These are phyloP conservation scores for Hiodon alosoides DNA, from an alignment of 2,113 vertebrate species.

Conservation along the genomic window DNA sequence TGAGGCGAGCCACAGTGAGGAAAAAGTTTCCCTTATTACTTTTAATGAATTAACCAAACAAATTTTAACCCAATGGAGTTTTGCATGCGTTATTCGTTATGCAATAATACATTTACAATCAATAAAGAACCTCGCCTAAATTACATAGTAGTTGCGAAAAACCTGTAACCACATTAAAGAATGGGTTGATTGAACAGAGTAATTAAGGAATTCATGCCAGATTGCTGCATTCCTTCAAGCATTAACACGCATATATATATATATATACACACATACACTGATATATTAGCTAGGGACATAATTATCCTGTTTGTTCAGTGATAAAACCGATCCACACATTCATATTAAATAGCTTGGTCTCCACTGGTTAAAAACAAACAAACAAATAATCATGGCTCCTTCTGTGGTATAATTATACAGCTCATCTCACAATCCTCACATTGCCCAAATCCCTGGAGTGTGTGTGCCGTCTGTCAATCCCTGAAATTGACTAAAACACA, in stretches of 20 bases:
- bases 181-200: conserved; percentile 40
- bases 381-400: conserved; percentile 40
- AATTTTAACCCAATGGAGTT: too few relatives aligned
- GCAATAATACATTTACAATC: too few relatives aligned
- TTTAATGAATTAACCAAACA: too few relatives aligned
- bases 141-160: too few relatives aligned
- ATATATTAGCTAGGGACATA: conserved; percentile 69
- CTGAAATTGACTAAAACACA: not conserved
- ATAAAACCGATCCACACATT: conserved; percentile 49
- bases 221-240: conserved; percentile 37
- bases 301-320: conserved; percentile 69
- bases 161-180: conserved; percentile 28
- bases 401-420: conserved; percentile 58
- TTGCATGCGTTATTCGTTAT: too few relatives aligned
- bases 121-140: too few relatives aligned
- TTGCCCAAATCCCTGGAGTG: conserved; percentile 33
- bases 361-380: conserved; percentile 14
- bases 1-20: too few relatives aligned
- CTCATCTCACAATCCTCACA: conserved; percentile 52
- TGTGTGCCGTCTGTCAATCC: conserved; percentile 11
- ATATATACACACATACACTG: conserved; percentile 56
- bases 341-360: conserved; percentile 55
- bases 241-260: conserved; percentile 39
- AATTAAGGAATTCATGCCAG: conserved; percentile 41
- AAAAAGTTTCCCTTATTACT: too few relatives aligned